Conservation (phyloP, 2,797 vertebrate species). For the Manis javanica region DNA sequence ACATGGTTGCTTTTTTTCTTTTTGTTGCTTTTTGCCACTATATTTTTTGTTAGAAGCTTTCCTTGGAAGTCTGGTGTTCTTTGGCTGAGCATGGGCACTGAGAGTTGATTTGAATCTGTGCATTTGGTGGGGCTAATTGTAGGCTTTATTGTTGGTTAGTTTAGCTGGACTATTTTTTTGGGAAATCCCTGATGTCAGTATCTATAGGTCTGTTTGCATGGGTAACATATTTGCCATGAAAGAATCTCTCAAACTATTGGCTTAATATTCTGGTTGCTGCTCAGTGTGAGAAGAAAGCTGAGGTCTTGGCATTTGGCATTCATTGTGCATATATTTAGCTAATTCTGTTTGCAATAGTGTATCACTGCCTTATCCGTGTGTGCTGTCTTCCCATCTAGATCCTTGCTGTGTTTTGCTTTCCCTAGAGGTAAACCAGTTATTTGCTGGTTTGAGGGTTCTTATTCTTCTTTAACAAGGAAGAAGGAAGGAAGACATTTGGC, state of each 20-base stretch:
- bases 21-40: background rate
- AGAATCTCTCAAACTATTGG: background rate
- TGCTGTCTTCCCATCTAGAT: background rate
- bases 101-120: background rate
- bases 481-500: background rate
- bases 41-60: constrained; percentile 38
- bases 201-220: background rate
- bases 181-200: background rate
- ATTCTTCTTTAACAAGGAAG: background rate
- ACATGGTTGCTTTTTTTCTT: background rate
- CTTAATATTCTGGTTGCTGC: background rate
- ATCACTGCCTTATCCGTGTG: background rate
- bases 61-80: background rate
- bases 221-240: background rate
- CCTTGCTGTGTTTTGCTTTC: background rate
- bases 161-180: background rate
- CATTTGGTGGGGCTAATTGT: background rate
- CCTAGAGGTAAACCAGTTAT: constrained; percentile 4
- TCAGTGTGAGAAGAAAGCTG: background rate
- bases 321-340: background rate
- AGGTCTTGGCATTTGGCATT: background rate
- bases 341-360: background rate
- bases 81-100: background rate
- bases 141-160: background rate
- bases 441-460: background rate